phyloP scores from a whole-genome alignment of 2,888 invertebrate genomes.

The Spilosoma lubricipeda region DNA sequence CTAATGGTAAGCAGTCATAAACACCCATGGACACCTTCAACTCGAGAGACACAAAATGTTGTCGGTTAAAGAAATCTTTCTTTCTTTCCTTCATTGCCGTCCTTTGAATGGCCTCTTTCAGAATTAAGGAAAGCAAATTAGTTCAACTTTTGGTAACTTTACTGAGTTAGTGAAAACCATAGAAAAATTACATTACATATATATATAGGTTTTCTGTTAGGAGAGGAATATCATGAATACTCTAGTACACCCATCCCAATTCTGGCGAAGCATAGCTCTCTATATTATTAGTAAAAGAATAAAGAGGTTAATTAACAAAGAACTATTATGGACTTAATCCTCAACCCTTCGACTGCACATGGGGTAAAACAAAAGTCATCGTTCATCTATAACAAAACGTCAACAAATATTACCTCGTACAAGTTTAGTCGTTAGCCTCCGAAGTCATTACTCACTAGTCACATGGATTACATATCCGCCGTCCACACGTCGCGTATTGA shows the following conservation, averaged over 20 bases:
- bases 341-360: slow-evolving; percentile 43
- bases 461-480: slow-evolving; percentile 57
- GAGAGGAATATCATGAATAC: background rate
- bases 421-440: slow-evolving; percentile 61
- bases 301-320: slow-evolving; percentile 14
- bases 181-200: too few relatives aligned
- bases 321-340: slow-evolving; percentile 9
- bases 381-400: slow-evolving; percentile 55
- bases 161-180: background rate
- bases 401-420: slow-evolving; percentile 58
- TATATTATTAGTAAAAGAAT: background rate
- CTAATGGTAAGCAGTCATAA: too few relatives aligned
- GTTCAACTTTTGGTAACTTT: background rate
- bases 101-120: background rate
- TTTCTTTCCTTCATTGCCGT: background rate
- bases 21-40: too few relatives aligned
- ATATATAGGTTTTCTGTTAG: too few relatives aligned
- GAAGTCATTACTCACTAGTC: slow-evolving; percentile 60
- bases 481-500: slow-evolving; percentile 63
- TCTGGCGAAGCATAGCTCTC: too few relatives aligned
- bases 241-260: background rate
- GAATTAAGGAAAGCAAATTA: background rate
- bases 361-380: slow-evolving; percentile 53
- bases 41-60: background rate
- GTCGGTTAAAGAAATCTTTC: too few relatives aligned